Evolutionary conservation across 2,113 vertebrate genomes (phyloP).

Genomic region (Rhinopithecus roxellana): DNA sequence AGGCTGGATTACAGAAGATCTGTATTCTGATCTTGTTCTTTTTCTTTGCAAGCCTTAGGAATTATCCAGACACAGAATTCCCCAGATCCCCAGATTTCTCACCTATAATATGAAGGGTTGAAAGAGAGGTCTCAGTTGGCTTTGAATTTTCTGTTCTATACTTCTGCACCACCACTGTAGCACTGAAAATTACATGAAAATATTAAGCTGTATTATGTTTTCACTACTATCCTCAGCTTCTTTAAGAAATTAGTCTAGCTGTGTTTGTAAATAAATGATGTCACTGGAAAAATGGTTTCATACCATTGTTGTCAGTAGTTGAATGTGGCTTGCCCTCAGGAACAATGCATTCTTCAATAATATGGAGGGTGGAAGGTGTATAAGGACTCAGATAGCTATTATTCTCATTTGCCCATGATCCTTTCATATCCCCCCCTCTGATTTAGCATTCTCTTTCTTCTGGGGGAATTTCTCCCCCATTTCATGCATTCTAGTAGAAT

Average conservation of each 20-base stretch:
- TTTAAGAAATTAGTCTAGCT: neutral
- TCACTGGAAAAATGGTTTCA: constrained; percentile 21
- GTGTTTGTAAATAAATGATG: constrained; percentile 25
- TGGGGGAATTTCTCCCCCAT: neutral
- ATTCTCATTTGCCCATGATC: neutral
- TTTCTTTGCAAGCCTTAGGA: neutral
- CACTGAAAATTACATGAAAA: neutral
- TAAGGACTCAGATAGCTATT: neutral
- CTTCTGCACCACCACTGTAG: neutral
- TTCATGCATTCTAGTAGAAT: neutral
- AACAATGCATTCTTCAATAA: constrained; percentile 9
- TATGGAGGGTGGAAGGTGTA: neutral
- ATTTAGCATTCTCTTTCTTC: neutral
- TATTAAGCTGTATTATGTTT: neutral
- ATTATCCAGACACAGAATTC: neutral
- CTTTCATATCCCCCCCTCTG: neutral
- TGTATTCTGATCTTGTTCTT: neutral
- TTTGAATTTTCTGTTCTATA: neutral
- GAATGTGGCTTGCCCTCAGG: neutral
- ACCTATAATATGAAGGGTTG: neutral
- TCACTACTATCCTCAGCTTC: neutral
- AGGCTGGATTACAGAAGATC: neutral
- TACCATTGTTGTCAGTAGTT: neutral
- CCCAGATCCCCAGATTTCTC: neutral
- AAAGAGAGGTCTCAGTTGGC: neutral